Evolutionary conservation across 2,888 invertebrate genomes (phyloP).

Genomic region (Onthophagus sagittarius): DNA sequence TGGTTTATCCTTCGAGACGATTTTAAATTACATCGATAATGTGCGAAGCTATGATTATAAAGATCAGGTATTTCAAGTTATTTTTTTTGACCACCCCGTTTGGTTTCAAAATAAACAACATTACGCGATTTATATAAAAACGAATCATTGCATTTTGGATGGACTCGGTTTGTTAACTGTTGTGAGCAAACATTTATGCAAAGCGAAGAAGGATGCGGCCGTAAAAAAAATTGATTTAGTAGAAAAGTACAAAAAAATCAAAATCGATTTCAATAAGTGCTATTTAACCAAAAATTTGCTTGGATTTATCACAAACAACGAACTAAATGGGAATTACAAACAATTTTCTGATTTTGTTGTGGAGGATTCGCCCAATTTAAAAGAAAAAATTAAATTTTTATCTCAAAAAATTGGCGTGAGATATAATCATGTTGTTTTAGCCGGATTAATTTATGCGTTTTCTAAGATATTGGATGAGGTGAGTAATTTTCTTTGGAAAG

Average conservation of each 20-base stretch:
- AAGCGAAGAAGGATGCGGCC: neutral
- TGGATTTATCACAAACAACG: neutral
- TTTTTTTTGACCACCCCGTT: neutral
- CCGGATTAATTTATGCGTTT: neutral
- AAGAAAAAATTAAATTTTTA: neutral
- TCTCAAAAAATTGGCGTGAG: neutral
- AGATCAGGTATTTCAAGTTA: neutral
- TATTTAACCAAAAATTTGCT: neutral
- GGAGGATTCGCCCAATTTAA: neutral
- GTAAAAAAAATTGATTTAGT: neutral
- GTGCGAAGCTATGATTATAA: neutral
- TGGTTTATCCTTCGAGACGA: neutral
- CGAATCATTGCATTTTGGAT: neutral
- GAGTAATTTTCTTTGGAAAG: neutral
- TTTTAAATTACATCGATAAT: neutral
- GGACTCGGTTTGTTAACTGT: neutral
- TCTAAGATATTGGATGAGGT: neutral
- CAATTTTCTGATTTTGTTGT: neutral
- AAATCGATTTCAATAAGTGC: neutral
- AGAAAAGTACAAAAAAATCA: no score
- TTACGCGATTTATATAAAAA: neutral
- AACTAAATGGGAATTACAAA: neutral
- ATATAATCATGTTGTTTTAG: neutral
- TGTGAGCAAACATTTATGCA: neutral
- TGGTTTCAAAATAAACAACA: neutral